Evolutionary conservation across 2,888 invertebrate genomes (phyloP), one percentile per base, ranked within the genome.

Genomic region (Eilema sororculum): DNA sequence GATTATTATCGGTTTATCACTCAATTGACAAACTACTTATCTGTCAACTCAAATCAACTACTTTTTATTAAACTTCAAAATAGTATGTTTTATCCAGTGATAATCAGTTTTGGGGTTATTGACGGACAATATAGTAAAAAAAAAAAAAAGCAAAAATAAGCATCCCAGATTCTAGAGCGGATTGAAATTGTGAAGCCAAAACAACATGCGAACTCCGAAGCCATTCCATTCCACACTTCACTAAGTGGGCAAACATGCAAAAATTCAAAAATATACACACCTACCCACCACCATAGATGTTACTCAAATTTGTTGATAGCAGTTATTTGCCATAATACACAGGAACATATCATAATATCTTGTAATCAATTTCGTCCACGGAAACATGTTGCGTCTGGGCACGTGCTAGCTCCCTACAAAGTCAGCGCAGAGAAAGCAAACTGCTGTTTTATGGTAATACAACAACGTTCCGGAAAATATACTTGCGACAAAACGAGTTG

Each of bases 401-500:
- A 93, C 94, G 94, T 92, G 94, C 87, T 82, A 74, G 63, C 75
- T 79, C 76, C 77, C 79, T 78, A 81, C 81, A 79, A 79, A 84
- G 80, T 82, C 76, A 81, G 68, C 71, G 67, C 77, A 85, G 81
- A 90, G 89, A 91, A 89, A 90, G 89, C 87, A 89, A 94, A 95
- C 89, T 87, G 90, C 92, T 82, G 85, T 93, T 94, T 94, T 95
- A 95, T 95, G 95, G 87, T 91, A 95, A 95, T 95, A 57, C 73
- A 69, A 78, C 87, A 91, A 91, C 89, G 85, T 87, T 87, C 86
- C 88, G 87, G 88, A 90, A 92, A 92, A 90, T 91, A 91, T 91
- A 87, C 86, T 84, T 87, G 89, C 93, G 94, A 95, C 95, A 95
- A 94, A 95, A 89, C 91, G 88, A 90, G 94, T 95, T 95, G 95